These are phyloP conservation scores for Drosophila pallidifrons DNA, from an alignment of 1,140 invertebrate genomes.

Conservation along the genomic window DNA sequence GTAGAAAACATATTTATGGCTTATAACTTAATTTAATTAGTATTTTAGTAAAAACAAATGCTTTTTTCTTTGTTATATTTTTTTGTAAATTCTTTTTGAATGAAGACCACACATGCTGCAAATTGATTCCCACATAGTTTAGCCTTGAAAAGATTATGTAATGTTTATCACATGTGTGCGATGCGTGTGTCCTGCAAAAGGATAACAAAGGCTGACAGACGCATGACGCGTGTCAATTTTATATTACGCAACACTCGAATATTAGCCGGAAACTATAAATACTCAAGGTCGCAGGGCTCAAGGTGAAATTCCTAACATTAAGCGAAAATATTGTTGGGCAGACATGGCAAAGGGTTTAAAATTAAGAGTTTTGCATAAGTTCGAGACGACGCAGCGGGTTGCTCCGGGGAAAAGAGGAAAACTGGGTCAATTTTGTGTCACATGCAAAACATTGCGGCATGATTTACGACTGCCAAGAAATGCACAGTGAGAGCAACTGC, in stretches of 20 bases:
- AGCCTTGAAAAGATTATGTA: not conserved
- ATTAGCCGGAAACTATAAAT: not conserved
- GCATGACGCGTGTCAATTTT: conserved; percentile 33
- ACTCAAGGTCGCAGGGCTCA: conserved; percentile 38
- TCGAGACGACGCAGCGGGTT: conserved; percentile 38
- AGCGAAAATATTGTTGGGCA: not conserved
- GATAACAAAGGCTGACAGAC: conserved; percentile 26
- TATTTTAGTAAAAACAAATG: too few species aligned
- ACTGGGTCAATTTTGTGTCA: conserved; percentile 67
- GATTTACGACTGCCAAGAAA: conserved; percentile 68
- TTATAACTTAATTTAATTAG: too few species aligned
- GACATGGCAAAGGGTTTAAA: conserved; percentile 35
- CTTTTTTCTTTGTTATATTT: not conserved
- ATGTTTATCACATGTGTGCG: conserved; percentile 40
- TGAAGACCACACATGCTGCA: not conserved
- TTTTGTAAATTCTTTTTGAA: not conserved
- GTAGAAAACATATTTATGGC: too few species aligned
- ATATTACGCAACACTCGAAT: conserved; percentile 30
- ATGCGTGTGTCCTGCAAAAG: conserved; percentile 51
- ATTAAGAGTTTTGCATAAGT: conserved; percentile 21
- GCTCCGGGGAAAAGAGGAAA: conserved; percentile 28
- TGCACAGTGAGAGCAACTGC: conserved; percentile 27
- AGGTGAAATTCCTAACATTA: not conserved
- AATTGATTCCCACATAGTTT: not conserved
- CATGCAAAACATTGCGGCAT: conserved; percentile 66